Conservation (phyloP, 2,888 invertebrate genomes). For the Cephus pulcher region DNA sequence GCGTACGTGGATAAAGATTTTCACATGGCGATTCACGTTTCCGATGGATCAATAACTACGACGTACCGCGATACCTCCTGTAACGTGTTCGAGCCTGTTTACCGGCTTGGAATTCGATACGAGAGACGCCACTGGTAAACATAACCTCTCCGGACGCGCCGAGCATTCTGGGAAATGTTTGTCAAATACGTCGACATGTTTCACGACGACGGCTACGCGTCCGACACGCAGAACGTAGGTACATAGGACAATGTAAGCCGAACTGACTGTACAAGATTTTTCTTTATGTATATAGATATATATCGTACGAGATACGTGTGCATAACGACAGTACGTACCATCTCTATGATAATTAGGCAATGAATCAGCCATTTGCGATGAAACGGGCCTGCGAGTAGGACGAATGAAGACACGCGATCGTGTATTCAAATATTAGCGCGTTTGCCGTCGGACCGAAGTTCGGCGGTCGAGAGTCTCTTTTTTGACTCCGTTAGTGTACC, state of each 20-base stretch:
- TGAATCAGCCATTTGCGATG: constrained; percentile 28
- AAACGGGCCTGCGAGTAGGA: neutral
- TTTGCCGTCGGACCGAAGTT: neutral
- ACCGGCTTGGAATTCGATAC: neutral
- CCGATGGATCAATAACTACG: neutral
- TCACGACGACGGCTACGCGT: constrained; percentile 46
- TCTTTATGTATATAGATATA: neutral
- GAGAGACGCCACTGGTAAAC: neutral
- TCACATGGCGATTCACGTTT: neutral
- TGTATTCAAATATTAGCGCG: neutral
- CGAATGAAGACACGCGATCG: neutral
- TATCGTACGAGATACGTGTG: neutral
- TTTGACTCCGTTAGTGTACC: neutral
- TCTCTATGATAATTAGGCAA: constrained; percentile 37
- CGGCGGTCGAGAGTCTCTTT: neutral
- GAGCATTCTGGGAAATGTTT: constrained; percentile 34
- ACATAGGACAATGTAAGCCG: neutral
- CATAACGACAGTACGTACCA: constrained; percentile 3
- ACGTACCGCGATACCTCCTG: neutral
- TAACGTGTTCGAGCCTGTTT: neutral
- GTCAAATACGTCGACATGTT: constrained; percentile 47
- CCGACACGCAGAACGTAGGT: constrained; percentile 41
- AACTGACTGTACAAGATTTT: neutral
- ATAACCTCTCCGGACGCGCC: neutral
- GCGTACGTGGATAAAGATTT: neutral